These are phyloP conservation scores for Turdus rufiventris DNA, from an alignment of 2,113 vertebrate species.

Conservation along the genomic window DNA sequence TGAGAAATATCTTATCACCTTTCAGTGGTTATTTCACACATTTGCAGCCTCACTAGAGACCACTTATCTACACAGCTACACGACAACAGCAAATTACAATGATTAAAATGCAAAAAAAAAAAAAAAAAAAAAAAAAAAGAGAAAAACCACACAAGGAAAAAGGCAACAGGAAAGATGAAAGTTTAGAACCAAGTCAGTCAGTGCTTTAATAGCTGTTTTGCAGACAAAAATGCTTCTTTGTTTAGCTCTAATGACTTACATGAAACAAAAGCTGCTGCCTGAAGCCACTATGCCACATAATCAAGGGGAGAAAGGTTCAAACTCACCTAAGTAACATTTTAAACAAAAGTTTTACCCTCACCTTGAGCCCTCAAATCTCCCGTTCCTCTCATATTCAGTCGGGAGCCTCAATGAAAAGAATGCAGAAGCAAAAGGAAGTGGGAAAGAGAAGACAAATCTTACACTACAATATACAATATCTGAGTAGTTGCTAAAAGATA, in stretches of 20 bases:
- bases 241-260: constrained; percentile 45
- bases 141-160: background rate
- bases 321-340: constrained; percentile 56
- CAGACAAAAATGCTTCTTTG: constrained; percentile 41
- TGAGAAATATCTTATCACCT: background rate
- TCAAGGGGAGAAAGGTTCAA: constrained; percentile 31
- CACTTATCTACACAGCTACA: background rate
- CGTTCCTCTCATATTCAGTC: constrained; percentile 97
- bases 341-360: constrained; percentile 83
- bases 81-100: constrained; percentile 9
- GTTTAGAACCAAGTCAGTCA: constrained; percentile 31
- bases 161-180: constrained; percentile 16
- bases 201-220: constrained; percentile 35
- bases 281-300: constrained; percentile 18
- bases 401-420: constrained; percentile 89
- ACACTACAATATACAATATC: constrained; percentile 58
- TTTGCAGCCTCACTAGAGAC: background rate
- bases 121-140: background rate
- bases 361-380: constrained; percentile 99
- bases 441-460: constrained; percentile 81
- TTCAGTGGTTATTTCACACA: background rate
- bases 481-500: constrained; percentile 33
- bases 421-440: constrained; percentile 75
- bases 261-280: constrained; percentile 26
- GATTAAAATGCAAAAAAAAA: background rate